Base-by-base conservation (phyloP, 2,888 invertebrate genomes). In the Eugnorisma glareosa region DNA sequence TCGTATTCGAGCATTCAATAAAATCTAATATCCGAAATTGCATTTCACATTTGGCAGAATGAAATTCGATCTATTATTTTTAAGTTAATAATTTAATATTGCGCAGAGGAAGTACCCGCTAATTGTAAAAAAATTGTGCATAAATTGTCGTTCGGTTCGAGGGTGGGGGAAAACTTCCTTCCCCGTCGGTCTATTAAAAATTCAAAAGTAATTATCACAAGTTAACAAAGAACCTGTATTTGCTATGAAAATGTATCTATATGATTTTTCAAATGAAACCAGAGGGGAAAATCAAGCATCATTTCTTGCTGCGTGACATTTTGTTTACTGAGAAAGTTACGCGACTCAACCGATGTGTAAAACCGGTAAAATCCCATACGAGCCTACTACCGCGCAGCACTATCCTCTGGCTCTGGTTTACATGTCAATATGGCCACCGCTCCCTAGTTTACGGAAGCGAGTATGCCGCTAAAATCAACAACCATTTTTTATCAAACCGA, bases 1-100 rank as follows among this genome's bases (percentile, higher is more conserved):
- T 82, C 61, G 61, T 71, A 71, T 64, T 66, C 35, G 57, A 70
- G 37, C 21, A 40, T 82, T 67, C 73, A 85, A 67, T 75, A 76
- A 48, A 59, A 67, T 43, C 28, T 57, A 35, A 57, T 75, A 59
- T 76, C 31, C 2, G 43, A 69, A 81, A 61, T 85, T 76, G 64
- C 54, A 76, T 73, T 69, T 76, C n/a, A 31, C 18, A 75, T 69
- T 71, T 63, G 48, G n/a, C 24, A 18, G 28, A 69, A 35, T 35
- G 15, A 68, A 75, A 81, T 28, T 81, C 35, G 13, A 24, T 51
- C 48, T 11, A 57, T 8, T 73, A 79, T 35, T 64, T 28, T 48
- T 48, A 68, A 48, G 54, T 64, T 64, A 35, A n/a, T 83, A 15
- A 79, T 43, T 59, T 51, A 67, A 79, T 67, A 64, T 28, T 67